Conservation (phyloP, 2,888 invertebrate genomes). For the Euproctis similis region DNA sequence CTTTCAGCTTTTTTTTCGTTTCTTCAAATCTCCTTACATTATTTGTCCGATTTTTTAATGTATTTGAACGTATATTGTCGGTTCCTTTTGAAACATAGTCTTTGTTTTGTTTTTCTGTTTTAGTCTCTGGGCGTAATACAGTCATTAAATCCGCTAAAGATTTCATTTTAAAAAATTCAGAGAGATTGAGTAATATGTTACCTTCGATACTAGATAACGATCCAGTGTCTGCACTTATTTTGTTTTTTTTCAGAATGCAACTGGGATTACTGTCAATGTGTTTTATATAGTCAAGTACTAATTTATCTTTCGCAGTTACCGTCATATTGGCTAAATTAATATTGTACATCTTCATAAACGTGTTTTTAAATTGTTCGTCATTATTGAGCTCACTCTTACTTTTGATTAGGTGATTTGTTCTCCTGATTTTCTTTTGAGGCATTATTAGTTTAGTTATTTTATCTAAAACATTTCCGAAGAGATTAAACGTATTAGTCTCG, state of each 20-base stretch:
- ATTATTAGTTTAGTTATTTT: slow-evolving; percentile 52
- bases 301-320: slow-evolving; percentile 50
- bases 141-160: slow-evolving; percentile 52
- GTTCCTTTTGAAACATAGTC: neutral
- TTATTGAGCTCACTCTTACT: slow-evolving; percentile 30
- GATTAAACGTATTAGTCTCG: slow-evolving; percentile 33
- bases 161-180: slow-evolving; percentile 58
- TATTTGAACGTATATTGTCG: neutral
- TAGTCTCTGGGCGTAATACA: slow-evolving; percentile 16
- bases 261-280: slow-evolving; percentile 45
- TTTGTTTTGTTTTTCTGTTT: neutral
- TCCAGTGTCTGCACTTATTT: slow-evolving; percentile 11
- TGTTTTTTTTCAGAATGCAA: slow-evolving; percentile 34
- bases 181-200: slow-evolving; percentile 49
- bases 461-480: slow-evolving; percentile 47
- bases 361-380: slow-evolving; percentile 26
- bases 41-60: neutral
- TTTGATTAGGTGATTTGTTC: slow-evolving; percentile 29
- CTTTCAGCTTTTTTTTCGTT: slow-evolving; percentile 50
- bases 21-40: slow-evolving; percentile 19
- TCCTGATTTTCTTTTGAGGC: slow-evolving; percentile 39
- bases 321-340: slow-evolving; percentile 33
- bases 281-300: slow-evolving; percentile 51
- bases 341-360: slow-evolving; percentile 33
- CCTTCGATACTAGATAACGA: slow-evolving; percentile 37